Percentiles rank a stretch among this genome's conserved stretches.
Conservation (phyloP, 2,797 vertebrate genomes). For the Paratrypauchen microcephalus region DNA sequence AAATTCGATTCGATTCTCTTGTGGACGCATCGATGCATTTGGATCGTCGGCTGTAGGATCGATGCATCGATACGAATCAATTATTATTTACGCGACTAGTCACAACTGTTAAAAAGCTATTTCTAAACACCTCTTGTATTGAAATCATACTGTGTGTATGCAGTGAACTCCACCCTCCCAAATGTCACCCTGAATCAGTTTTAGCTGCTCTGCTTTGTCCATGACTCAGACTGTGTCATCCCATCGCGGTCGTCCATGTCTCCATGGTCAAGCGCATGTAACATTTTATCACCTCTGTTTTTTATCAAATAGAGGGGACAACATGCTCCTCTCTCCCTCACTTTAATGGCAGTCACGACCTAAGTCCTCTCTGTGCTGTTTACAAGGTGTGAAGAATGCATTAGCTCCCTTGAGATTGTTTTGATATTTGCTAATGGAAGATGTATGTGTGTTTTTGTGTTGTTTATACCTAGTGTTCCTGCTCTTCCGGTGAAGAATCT, state of each 20-base stretch:
- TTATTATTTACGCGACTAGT: too few species aligned
- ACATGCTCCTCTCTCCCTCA: slow-evolving; percentile 27
- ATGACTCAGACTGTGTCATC: slow-evolving; percentile 58
- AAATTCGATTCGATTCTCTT: too few species aligned
- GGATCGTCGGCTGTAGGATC: too few species aligned
- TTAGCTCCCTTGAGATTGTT: not conserved
- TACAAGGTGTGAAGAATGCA: not conserved
- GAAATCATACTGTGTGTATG: slow-evolving; percentile 38
- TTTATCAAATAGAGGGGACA: slow-evolving; percentile 19
- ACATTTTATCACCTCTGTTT: slow-evolving; percentile 55
- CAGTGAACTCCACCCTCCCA: slow-evolving; percentile 39
- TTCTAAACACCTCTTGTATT: slow-evolving; percentile 34
- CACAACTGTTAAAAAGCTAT: not conserved
- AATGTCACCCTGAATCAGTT: slow-evolving; percentile 62
- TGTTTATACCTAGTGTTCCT: slow-evolving; percentile 79
- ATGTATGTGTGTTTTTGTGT: not conserved
- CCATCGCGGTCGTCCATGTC: slow-evolving; percentile 35
- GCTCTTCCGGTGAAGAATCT: slow-evolving; percentile 96
- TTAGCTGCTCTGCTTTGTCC: slow-evolving; percentile 48
- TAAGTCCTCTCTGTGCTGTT: slow-evolving; percentile 1
- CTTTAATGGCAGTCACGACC: slow-evolving; percentile 1
- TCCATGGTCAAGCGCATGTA: slow-evolving; percentile 43
- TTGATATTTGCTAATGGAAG: slow-evolving; percentile 10
- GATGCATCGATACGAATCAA: too few species aligned
- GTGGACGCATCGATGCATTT: too few species aligned